phyloP scores from a whole-genome alignment of 1,140 invertebrate species.

The Microplitis demolitor region DNA sequence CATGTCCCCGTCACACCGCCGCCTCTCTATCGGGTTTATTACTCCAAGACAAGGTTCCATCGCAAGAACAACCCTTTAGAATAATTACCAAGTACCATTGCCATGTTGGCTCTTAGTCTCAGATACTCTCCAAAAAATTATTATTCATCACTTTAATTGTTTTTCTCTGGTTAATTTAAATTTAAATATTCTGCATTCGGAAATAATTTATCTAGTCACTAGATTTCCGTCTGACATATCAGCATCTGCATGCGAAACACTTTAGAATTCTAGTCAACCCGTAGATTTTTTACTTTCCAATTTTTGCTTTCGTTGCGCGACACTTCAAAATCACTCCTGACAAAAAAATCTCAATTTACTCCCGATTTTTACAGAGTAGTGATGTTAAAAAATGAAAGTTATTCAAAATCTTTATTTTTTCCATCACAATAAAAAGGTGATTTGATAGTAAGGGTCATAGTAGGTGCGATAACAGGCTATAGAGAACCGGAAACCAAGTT shows the following conservation, averaged over 20 bases:
- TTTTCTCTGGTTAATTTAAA: neutral
- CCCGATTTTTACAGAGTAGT: no score
- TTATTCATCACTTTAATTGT: neutral
- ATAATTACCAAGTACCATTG: constrained; percentile 16
- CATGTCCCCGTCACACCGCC: constrained; percentile 19
- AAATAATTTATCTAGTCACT: neutral
- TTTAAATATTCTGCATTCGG: no score
- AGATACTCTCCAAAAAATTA: neutral
- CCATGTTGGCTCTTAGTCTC: neutral
- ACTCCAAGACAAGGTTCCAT: constrained; percentile 11
- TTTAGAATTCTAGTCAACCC: no score
- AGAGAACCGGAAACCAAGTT: neutral
- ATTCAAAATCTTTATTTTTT: no score
- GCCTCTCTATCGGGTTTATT: constrained; percentile 19
- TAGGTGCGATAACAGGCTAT: neutral
- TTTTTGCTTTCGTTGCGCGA: no score
- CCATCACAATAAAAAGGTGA: no score
- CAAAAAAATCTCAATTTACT: no score
- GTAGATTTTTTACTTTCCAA: no score
- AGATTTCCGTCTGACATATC: no score
- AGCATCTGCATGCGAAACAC: no score
- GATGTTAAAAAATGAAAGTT: no score
- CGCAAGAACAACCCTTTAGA: constrained; percentile 23
- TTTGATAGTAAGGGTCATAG: neutral
- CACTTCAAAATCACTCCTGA: no score